Conservation (phyloP, 2,888 invertebrate genomes). For the Sesia bembeciformis region DNA sequence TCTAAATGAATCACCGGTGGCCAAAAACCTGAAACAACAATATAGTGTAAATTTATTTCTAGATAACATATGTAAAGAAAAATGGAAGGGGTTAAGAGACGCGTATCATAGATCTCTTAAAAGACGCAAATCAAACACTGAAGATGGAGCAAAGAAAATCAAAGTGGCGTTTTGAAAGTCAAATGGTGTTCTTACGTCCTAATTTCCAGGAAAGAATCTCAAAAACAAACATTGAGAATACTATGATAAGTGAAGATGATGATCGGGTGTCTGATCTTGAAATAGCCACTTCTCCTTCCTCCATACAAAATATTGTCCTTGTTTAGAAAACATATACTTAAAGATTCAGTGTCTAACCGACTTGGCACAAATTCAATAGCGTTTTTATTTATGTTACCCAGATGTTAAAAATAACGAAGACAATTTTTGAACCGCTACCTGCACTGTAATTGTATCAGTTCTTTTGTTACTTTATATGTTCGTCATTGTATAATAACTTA, state of each 20-base stretch:
- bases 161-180: constrained; percentile 4
- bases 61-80: not conserved
- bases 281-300: constrained; percentile 3
- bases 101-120: constrained; percentile 4
- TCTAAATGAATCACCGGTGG: constrained; percentile 3
- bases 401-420: not conserved
- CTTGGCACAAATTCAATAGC: constrained; percentile 39
- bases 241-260: constrained; percentile 2
- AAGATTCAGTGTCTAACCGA: constrained; percentile 14
- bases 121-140: constrained; percentile 3
- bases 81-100: constrained; percentile 6
- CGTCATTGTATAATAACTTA: too few relatives aligned
- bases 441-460: too few relatives aligned
- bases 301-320: constrained; percentile 3
- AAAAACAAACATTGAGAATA: constrained; percentile 1
- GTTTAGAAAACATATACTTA: constrained; percentile 10
- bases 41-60: not conserved
- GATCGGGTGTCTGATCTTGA: constrained; percentile 1
- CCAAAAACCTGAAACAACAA: not conserved
- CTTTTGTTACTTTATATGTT: too few relatives aligned
- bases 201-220: constrained; percentile 2
- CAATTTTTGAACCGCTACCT: too few relatives aligned
- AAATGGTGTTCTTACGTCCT: constrained; percentile 4
- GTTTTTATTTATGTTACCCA: constrained; percentile 16
- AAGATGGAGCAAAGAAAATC: constrained; percentile 2